Percentiles rank a stretch among this genome's conserved stretches.
phyloP scores from a whole-genome alignment of 2,113 vertebrate genomes.

The Misgurnus mizolepis region DNA sequence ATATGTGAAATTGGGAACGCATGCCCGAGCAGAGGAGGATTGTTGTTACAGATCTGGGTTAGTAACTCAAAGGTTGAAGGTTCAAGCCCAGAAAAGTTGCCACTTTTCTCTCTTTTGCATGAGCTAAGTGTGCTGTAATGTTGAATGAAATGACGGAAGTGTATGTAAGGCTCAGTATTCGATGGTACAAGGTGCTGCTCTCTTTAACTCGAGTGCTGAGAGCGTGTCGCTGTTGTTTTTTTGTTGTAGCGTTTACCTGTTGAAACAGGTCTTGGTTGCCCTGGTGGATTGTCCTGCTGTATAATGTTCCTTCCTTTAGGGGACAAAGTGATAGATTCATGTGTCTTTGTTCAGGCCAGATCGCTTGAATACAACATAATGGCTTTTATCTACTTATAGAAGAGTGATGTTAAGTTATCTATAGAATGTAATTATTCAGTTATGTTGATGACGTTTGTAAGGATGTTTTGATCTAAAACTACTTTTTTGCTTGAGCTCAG shows the following conservation, averaged over 20 bases:
- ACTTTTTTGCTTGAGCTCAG: too few species aligned
- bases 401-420: neutral
- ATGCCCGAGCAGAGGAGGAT: neutral
- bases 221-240: constrained; percentile 63
- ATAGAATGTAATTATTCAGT: neutral
- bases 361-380: neutral
- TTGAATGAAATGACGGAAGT: neutral
- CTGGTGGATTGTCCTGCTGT: constrained; percentile 62
- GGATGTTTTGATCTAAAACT: too few species aligned
- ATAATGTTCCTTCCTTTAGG: constrained; percentile 68
- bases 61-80: neutral
- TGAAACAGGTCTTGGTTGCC: constrained; percentile 68
- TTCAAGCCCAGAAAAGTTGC: neutral
- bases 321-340: constrained; percentile 57
- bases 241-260: constrained; percentile 73
- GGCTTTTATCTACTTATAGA: constrained; percentile 10
- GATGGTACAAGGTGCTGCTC: constrained; percentile 14
- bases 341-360: constrained; percentile 50
- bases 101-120: too few species aligned
- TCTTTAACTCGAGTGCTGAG: constrained; percentile 42
- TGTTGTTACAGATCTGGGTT: neutral
- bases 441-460: too few species aligned
- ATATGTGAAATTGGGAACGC: neutral
- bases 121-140: too few species aligned
- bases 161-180: constrained; percentile 3